Evolutionary conservation across 2,888 invertebrate species (phyloP), one percentile per base, ranked within the genome.

Genomic region (Limenitis camilla): DNA sequence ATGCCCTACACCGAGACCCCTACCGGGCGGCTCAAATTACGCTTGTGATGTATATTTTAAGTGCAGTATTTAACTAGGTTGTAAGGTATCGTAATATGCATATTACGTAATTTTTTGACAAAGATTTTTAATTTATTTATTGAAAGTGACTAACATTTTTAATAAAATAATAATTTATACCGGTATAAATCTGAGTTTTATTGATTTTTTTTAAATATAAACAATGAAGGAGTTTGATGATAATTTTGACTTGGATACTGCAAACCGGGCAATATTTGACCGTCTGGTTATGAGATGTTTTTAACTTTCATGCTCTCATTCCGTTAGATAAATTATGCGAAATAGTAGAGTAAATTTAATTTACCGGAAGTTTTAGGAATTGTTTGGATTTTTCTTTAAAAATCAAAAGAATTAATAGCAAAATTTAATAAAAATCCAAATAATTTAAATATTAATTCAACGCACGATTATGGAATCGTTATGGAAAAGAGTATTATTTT

Each of bases 51-150:
- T 82, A 72, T 57, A 53, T 78, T 79, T 78, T 86, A 83, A 84
- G 85, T 82, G 68, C 82, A 86, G 84, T 86, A 85, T 85, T 85
- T 83, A 79, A 81, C 73, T 86, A 86, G 85, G 76, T 71, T 81
- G 80, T 86, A 86, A 86, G 84, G 80, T 83, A 72, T 81, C 86
- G 86, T 86, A 84, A 86, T 86, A 85, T 86, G 86, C 86, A 86
- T 86, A 85, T 86, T 86, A 86, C 85, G 85, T 82, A 80, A 79
- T 69, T 76, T 70, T 74, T 83, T 80, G 82, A 83, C 81, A 86
- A 82, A 82, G 79, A 80, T 82, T 84, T 82, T 81, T 66, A 64
- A 82, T 78, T 85, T 80, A 85, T 85, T 83, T 81, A 79, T 82
- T 78, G 67, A 74, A 76, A 76, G 78, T 82, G 75, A 82, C 81